Evolutionary conservation across 2,888 invertebrate genomes (phyloP).

Genomic region (Chrysolina haemoptera): DNA sequence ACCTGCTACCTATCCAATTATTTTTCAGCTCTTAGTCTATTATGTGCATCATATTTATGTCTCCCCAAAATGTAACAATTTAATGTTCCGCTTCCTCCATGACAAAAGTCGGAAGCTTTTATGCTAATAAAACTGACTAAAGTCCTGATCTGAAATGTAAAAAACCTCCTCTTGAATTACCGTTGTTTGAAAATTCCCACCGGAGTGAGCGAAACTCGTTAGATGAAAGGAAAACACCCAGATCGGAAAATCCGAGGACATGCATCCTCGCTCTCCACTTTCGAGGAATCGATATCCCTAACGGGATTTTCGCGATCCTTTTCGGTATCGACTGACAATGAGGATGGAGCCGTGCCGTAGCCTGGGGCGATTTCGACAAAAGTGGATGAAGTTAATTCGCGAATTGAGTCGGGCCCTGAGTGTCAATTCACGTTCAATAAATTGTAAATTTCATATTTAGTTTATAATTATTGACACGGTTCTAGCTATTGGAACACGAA

Average conservation of each 20-base stretch:
- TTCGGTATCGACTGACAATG: not conserved
- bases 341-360: not conserved
- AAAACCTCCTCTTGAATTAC: not conserved
- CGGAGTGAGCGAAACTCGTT: not conserved
- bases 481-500: too few relatives aligned
- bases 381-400: not conserved
- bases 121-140: too few relatives aligned
- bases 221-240: conserved; percentile 2
- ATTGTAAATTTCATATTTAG: too few relatives aligned
- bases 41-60: too few relatives aligned
- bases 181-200: not conserved
- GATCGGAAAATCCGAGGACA: conserved; percentile 9
- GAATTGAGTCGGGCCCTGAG: not conserved
- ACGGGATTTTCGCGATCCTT: conserved; percentile 10
- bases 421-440: too few relatives aligned
- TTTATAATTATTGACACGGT: too few relatives aligned
- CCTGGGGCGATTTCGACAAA: conserved; percentile 1
- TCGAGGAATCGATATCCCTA: conserved; percentile 2
- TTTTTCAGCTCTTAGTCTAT: too few relatives aligned
- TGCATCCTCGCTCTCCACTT: conserved; percentile 1
- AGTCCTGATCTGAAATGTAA: not conserved
- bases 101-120: too few relatives aligned
- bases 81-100: too few relatives aligned
- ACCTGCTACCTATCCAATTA: too few relatives aligned
- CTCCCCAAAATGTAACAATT: too few relatives aligned